These are phyloP conservation scores for Eulemur coronatus DNA, from an alignment of 2,797 vertebrate genomes.

Conservation along the genomic window DNA sequence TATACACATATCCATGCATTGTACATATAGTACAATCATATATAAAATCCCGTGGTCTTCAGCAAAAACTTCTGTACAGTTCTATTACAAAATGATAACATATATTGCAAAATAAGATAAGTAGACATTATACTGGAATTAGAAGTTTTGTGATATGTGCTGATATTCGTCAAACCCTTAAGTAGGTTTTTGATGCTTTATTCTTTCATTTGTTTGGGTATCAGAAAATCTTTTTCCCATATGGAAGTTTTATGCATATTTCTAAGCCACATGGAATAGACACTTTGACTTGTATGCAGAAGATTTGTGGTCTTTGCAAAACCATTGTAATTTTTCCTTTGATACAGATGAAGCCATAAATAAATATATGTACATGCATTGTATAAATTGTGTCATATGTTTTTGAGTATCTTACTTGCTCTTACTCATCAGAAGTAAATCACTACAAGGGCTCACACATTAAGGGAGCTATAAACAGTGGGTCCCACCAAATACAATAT, in stretches of 20 bases:
- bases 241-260: slow-evolving; percentile 68
- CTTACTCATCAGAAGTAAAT: slow-evolving; percentile 58
- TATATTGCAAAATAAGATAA: slow-evolving; percentile 27
- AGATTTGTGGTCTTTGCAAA: slow-evolving; percentile 62
- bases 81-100: neutral
- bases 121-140: slow-evolving; percentile 20
- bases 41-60: neutral
- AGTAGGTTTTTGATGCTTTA: slow-evolving; percentile 14
- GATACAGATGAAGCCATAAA: slow-evolving; percentile 70
- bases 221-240: slow-evolving; percentile 57
- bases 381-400: slow-evolving; percentile 63
- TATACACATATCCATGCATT: neutral
- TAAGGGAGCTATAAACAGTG: neutral
- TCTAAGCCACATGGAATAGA: slow-evolving; percentile 65
- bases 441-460: neutral
- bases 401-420: slow-evolving; percentile 27
- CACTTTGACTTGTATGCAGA: slow-evolving; percentile 70
- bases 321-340: slow-evolving; percentile 62
- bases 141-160: neutral
- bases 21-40: neutral
- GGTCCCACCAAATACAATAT: slow-evolving; percentile 8
- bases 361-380: slow-evolving; percentile 53
- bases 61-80: neutral
- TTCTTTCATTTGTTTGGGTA: slow-evolving; percentile 26
- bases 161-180: slow-evolving; percentile 12